Conservation (phyloP, 1,140 invertebrate species). For the Scaptodrosophila lebanonensis region DNA sequence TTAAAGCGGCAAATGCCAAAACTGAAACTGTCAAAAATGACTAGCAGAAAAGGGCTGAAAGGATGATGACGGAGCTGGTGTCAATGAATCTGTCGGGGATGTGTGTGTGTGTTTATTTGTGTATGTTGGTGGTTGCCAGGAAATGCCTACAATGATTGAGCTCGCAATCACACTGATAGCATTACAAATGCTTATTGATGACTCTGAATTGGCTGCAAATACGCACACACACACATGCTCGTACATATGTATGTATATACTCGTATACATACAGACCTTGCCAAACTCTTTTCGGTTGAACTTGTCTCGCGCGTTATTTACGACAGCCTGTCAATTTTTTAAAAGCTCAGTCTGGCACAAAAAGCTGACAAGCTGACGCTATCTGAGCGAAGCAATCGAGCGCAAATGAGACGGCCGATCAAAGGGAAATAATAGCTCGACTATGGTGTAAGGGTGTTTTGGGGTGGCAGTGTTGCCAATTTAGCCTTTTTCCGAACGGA, state of each 20-base stretch:
- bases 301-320: slow-evolving; percentile 7
- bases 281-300: too few relatives aligned
- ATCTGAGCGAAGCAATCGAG: slow-evolving; percentile 33
- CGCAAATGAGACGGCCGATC: slow-evolving; percentile 37
- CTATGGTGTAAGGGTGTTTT: too few relatives aligned
- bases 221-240: too few relatives aligned
- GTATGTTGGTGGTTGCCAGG: too few relatives aligned
- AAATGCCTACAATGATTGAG: too few relatives aligned
- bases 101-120: too few relatives aligned
- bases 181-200: slow-evolving; percentile 25
- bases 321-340: slow-evolving; percentile 1
- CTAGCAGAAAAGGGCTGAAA: slow-evolving; percentile 15
- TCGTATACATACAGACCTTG: too few relatives aligned
- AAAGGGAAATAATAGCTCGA: slow-evolving; percentile 10
- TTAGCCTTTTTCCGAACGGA: too few relatives aligned
- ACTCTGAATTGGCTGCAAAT: slow-evolving; percentile 6
- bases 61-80: background rate
- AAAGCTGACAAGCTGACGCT: slow-evolving; percentile 36
- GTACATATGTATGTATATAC: too few relatives aligned
- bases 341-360: background rate
- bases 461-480: too few relatives aligned
- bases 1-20: too few relatives aligned
- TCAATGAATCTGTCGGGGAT: slow-evolving; percentile 10
- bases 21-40: slow-evolving; percentile 38
- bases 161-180: background rate